Base-by-base conservation (phyloP, 2,888 invertebrate genomes). In the Gymnoscelis rufifasciata region DNA sequence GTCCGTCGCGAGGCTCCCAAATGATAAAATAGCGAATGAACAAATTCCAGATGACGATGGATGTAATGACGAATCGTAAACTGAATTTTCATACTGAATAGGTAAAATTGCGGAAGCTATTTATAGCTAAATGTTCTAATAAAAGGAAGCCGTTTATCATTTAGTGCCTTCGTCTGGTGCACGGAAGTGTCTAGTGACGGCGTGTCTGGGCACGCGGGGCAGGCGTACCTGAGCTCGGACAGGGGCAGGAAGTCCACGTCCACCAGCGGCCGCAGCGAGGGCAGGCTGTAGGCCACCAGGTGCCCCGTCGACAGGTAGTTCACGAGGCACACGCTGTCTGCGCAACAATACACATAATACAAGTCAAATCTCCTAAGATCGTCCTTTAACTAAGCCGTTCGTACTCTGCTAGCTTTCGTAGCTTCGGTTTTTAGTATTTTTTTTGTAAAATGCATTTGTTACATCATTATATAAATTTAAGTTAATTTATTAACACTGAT, bases 291-390 rank as follows among this genome's bases (percentile, higher is more conserved):
- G 55, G 97, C 95, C 73, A 94, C 92, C 72, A 99, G 89, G 88
- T 97, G 97, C 44, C 98, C 98, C 83, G 95, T 97, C 54, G 97
- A 97, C 70, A 97, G 90, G 90, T 98, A 98, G 86, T 95, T 96
- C 64, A 96, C 94, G 73, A 98, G 91, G 83, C 97, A 98, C 66
- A 97, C 95, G 79, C 96, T 96, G 87, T 97, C 97, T 97, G 91
- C 7, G 78, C 37, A 35, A 30, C 33, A 8, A 12, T 3, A 31
- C 5, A 15, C 13, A n/a, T n/a, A n/a, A n/a, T n/a, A n/a, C n/a
- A n/a, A n/a, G n/a, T n/a, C n/a, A n/a, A n/a, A n/a, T n/a, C n/a
- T n/a, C n/a, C n/a, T n/a, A n/a, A n/a, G n/a, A n/a, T n/a, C n/a
- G n/a, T n/a, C n/a, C n/a, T n/a, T n/a, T n/a, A n/a, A n/a, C n/a